Evolutionary conservation across 2,888 invertebrate species (phyloP).

Genomic region (Deilephila elpenor): DNA sequence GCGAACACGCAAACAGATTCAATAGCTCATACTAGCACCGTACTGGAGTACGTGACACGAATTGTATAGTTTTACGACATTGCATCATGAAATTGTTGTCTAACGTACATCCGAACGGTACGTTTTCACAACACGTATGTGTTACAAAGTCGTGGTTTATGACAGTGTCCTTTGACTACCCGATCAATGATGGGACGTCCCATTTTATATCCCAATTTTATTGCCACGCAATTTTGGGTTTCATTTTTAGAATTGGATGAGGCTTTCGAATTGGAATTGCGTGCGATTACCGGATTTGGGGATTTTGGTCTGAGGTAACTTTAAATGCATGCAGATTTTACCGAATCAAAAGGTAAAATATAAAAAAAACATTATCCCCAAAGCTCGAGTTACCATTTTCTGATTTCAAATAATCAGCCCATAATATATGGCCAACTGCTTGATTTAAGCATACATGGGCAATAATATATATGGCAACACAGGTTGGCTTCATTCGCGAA

Average conservation of each 20-base stretch:
- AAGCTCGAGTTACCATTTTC: too few relatives aligned
- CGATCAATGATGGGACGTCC: conserved; percentile 8
- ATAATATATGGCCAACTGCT: too few relatives aligned
- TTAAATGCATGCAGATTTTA: background rate
- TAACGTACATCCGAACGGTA: conserved; percentile 19
- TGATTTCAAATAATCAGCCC: too few relatives aligned
- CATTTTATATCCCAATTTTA: conserved; percentile 10
- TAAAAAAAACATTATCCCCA: too few relatives aligned
- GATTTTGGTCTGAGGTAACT: background rate
- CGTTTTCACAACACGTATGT: conserved; percentile 14
- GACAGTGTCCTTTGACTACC: conserved; percentile 12
- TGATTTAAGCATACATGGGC: too few relatives aligned
- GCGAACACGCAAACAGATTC: conserved; percentile 47
- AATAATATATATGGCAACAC: too few relatives aligned
- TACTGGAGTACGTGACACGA: conserved; percentile 51
- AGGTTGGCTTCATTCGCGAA: too few relatives aligned
- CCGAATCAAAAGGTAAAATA: too few relatives aligned
- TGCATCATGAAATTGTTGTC: conserved; percentile 45
- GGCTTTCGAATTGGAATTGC: background rate
- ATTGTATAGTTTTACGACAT: conserved; percentile 49
- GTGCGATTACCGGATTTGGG: background rate
- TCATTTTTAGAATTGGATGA: background rate
- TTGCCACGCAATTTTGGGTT: background rate
- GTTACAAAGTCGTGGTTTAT: background rate
- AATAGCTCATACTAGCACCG: conserved; percentile 49